A percentile compares a stretch with the other conserved stretches of the same genome.
Conservation (phyloP, 1,140 invertebrate genomes). For the Heliconius hermathena region DNA sequence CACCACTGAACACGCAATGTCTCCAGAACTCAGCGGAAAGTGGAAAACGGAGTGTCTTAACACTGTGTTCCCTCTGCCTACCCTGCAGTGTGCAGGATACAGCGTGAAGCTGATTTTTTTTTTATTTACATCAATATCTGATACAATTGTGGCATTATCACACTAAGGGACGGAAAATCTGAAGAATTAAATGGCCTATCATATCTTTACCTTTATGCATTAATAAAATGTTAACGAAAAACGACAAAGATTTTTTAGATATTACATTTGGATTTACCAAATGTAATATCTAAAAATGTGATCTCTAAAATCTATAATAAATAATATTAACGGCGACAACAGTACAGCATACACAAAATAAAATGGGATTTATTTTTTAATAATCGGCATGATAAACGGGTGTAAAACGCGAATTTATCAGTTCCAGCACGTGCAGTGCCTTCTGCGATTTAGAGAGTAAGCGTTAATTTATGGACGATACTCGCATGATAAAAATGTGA, state of each 20-base stretch:
- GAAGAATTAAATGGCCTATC: no score
- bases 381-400: constrained; percentile 55
- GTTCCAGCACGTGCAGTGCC: constrained; percentile 50
- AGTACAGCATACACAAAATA: constrained; percentile 29
- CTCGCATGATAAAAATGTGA: constrained; percentile 64
- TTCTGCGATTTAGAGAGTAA: constrained; percentile 65
- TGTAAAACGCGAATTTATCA: constrained; percentile 60
- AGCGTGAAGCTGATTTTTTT: no score
- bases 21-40: no score
- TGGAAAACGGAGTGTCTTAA: no score
- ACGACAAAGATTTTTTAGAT: no score
- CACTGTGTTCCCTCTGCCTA: no score
- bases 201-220: background rate
- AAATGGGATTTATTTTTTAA: constrained; percentile 49
- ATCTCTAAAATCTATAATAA: constrained; percentile 33
- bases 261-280: no score
- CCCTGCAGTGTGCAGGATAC: no score
- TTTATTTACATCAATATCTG: no score
- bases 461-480: constrained; percentile 68
- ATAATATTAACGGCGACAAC: constrained; percentile 34
- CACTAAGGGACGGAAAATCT: no score
- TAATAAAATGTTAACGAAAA: background rate
- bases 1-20: no score
- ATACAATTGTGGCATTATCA: no score
- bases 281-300: constrained; percentile 9